Evolutionary conservation across 2,888 invertebrate genomes (phyloP), one percentile per base, ranked within the genome.

Genomic region (Encarsia formosa): DNA sequence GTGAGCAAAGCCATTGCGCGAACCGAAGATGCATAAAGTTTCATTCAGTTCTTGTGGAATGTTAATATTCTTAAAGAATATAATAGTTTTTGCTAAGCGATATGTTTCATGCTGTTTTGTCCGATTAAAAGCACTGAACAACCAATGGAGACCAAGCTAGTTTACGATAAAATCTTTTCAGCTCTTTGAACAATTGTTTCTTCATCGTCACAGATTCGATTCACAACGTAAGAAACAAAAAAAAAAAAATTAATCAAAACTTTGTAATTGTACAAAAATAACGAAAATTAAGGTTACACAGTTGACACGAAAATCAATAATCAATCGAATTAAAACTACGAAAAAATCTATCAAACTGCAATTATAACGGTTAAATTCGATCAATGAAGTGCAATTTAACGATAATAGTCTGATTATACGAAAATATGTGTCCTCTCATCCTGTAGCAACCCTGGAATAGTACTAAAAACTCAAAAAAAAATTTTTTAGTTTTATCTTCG

Each of bases 361-460:
- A 52, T 52, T 48, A 52, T 47, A 16, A 42, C 45, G 40, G 29
- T 46, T 51, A n/a, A 41, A 47, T 37, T 42, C 42, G 42, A 47
- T 41, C 15, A 22, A 38, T 41, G 29, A 47, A 47, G 39, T 47
- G 46, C 46, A 47, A 47, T 47, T 50, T 41, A n/a, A 23, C 39
- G 35, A 51, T 45, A 51, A 46, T 51, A 45, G 51, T 46, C 41
- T 52, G 46, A 52, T 52, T 38, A n/a, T n/a, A n/a, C 20, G 34
- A 24, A 31, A 45, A 45, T 45, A 32, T 34, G 46, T 31, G 29
- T 50, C 18, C 22, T 26, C 43, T 51, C 16, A 29, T 18, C 29
- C 29, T 18, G 16, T 29, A 39, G 23, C 24, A 24, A 24, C n/a
- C 24, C n/a, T n/a, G n/a, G n/a, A n/a, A n/a, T n/a, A n/a, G n/a